Conservation (phyloP, 2,113 vertebrate genomes). For the Tragelaphus scriptus region DNA sequence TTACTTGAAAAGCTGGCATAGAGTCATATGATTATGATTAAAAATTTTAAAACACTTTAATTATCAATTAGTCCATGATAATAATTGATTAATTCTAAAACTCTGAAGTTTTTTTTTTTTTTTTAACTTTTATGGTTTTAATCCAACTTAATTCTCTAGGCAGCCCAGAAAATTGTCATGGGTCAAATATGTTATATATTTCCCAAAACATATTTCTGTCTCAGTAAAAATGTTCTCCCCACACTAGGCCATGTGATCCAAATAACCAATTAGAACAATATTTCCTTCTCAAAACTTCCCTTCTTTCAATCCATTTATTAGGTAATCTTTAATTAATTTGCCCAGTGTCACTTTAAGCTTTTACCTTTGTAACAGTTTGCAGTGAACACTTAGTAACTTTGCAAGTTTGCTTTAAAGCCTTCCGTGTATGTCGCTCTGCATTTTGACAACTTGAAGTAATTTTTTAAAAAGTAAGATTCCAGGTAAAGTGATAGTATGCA, state of each 20-base stretch:
- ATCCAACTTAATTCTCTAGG: conserved; percentile 35
- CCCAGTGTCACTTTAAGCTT: not conserved
- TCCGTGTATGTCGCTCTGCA: not conserved
- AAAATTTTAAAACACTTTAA: not conserved
- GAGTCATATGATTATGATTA: conserved; percentile 4
- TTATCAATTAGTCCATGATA: not conserved
- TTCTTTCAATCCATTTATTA: not conserved
- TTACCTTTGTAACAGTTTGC: not conserved
- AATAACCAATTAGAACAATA: not conserved
- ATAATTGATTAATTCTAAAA: conserved; percentile 19
- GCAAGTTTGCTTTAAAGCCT: not conserved
- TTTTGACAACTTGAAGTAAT: not conserved
- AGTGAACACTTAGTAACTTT: not conserved
- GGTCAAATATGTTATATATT: not conserved
- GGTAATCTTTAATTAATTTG: conserved; percentile 3
- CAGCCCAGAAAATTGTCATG: conserved; percentile 8
- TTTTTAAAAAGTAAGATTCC: not conserved
- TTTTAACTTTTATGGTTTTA: not conserved
- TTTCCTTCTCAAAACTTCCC: not conserved
- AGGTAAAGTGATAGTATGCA: not conserved
- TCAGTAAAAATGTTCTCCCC: not conserved
- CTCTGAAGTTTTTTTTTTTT: not conserved
- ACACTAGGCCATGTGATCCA: not conserved
- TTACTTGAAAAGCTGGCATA: not conserved
- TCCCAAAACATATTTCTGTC: not conserved